Conservation (phyloP, 2,113 vertebrate genomes). For the Gadus macrocephalus region DNA sequence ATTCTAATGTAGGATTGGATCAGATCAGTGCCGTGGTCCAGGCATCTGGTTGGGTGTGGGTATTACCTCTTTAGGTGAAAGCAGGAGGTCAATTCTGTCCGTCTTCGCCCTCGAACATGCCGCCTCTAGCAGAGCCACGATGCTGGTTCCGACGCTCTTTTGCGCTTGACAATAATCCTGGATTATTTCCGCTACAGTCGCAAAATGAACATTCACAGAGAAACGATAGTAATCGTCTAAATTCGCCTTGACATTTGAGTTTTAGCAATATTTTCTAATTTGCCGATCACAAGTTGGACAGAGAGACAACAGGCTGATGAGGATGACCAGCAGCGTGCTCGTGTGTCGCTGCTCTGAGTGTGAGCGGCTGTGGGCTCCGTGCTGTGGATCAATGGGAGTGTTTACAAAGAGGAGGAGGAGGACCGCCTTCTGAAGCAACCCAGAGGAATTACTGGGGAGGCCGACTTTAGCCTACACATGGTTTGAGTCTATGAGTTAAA, state of each 20-base stretch:
- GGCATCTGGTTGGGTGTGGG: neutral
- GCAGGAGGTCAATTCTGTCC: slow-evolving; percentile 66
- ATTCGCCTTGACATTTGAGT: neutral
- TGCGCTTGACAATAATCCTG: slow-evolving; percentile 31
- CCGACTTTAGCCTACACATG: neutral
- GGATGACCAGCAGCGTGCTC: neutral
- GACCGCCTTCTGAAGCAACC: slow-evolving; percentile 30
- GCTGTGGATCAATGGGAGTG: slow-evolving; percentile 56
- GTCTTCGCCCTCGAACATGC: slow-evolving; percentile 63
- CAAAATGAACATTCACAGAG: neutral
- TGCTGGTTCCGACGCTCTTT: slow-evolving; percentile 30
- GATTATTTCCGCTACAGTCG: slow-evolving; percentile 24
- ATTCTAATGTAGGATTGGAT: too few relatives aligned
- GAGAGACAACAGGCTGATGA: neutral
- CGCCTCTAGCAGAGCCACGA: slow-evolving; percentile 63
- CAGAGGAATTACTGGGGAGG: neutral
- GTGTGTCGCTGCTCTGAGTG: slow-evolving; percentile 12
- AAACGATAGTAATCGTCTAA: too few relatives aligned
- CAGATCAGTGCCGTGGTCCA: too few relatives aligned
- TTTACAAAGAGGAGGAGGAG: slow-evolving; percentile 56
- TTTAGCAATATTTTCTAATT: neutral
- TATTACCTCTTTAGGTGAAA: slow-evolving; percentile 68
- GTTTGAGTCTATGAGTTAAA: too few relatives aligned
- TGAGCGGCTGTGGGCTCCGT: slow-evolving; percentile 21
- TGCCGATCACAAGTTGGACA: too few relatives aligned